phyloP scores from a whole-genome alignment of 2,113 vertebrate species.

The Nycticebus coucang region DNA sequence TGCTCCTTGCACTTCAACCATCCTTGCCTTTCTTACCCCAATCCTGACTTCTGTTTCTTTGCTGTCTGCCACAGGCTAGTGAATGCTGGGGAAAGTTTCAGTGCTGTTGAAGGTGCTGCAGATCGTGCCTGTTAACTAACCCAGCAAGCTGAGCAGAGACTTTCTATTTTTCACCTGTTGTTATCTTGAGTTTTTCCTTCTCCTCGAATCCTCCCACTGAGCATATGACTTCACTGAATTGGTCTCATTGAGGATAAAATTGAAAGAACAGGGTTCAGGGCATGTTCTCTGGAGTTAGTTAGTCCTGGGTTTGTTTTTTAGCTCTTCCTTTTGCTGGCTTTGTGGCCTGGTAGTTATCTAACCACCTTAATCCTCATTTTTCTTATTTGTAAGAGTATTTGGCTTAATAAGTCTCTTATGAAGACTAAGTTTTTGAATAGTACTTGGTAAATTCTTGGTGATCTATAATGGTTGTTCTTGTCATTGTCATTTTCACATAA shows the following conservation, averaged over 20 bases:
- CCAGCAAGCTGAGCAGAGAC: background rate
- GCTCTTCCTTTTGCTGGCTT: background rate
- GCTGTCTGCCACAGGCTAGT: background rate
- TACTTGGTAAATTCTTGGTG: background rate
- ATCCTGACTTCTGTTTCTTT: background rate
- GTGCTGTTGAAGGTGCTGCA: background rate
- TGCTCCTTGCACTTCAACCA: background rate
- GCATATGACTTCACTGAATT: background rate
- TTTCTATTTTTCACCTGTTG: background rate
- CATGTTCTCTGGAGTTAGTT: background rate
- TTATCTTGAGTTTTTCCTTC: background rate
- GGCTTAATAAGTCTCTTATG: background rate
- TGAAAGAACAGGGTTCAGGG: background rate
- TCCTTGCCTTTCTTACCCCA: background rate
- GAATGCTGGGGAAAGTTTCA: background rate
- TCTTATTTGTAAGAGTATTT: background rate
- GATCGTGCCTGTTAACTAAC: constrained; percentile 45
- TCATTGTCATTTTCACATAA: background rate
- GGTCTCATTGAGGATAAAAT: background rate
- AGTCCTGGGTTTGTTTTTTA: background rate
- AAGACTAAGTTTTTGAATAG: background rate
- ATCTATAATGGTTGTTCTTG: background rate
- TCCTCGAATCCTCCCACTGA: background rate
- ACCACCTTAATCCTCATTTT: background rate
- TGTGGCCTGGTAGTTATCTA: background rate